These are phyloP conservation scores for Ornithoptera priamus DNA, from an alignment of 2,888 invertebrate genomes.

Conservation along the genomic window DNA sequence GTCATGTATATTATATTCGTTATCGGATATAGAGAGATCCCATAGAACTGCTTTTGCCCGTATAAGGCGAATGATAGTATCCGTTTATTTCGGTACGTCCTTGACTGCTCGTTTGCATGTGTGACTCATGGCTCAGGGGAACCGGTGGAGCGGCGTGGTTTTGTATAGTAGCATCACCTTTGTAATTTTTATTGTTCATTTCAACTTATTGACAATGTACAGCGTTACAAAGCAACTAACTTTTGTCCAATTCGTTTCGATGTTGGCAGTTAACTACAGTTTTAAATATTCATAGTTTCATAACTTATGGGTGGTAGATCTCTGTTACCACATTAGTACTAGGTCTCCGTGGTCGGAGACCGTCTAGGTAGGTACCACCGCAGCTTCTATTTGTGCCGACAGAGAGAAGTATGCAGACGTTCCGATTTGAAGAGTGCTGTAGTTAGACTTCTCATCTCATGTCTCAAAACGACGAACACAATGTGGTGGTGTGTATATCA, in stretches of 20 bases:
- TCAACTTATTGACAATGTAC: neutral
- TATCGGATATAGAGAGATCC: neutral
- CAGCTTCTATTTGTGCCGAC: too few relatives aligned
- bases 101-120: conserved; percentile 22
- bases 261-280: neutral
- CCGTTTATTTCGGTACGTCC: conserved; percentile 23
- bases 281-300: too few relatives aligned
- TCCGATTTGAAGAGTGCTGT: too few relatives aligned
- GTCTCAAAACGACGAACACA: too few relatives aligned
- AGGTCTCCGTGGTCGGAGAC: too few relatives aligned
- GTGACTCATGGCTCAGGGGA: conserved; percentile 9
- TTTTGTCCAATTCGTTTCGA: neutral
- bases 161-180: neutral
- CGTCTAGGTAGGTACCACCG: too few relatives aligned
- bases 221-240: neutral
- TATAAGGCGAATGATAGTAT: conserved; percentile 16
- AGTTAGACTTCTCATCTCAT: too few relatives aligned
- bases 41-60: conserved; percentile 3
- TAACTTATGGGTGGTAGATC: too few relatives aligned
- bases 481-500: too few relatives aligned
- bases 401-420: too few relatives aligned
- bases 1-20: neutral
- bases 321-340: too few relatives aligned
- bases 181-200: neutral
- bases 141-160: conserved; percentile 12